A percentile compares a stretch with the other conserved stretches of the same genome.
Evolutionary conservation across 2,888 invertebrate species (phyloP).

Genomic region (Monochamus alternatus): DNA sequence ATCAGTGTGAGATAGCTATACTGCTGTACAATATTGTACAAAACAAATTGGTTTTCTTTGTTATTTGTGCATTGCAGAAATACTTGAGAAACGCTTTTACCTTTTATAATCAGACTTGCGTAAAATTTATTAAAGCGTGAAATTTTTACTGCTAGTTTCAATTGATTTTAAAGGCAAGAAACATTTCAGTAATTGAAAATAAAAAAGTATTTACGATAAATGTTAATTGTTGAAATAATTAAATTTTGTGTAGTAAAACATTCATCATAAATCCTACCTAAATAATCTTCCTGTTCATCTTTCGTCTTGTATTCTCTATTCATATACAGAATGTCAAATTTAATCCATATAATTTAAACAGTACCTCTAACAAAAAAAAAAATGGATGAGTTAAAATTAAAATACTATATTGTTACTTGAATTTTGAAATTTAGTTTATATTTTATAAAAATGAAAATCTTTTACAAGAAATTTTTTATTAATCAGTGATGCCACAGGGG

Average conservation of each 20-base stretch:
- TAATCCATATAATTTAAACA: too few relatives aligned
- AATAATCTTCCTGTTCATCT: background rate
- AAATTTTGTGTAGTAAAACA: too few relatives aligned
- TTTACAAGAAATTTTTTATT: too few relatives aligned
- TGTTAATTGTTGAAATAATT: too few relatives aligned
- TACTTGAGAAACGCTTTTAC: slow-evolving; percentile 29
- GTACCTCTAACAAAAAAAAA: too few relatives aligned
- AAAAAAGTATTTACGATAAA: background rate
- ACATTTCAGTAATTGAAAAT: slow-evolving; percentile 7
- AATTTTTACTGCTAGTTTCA: slow-evolving; percentile 20
- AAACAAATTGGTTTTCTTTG: slow-evolving; percentile 7
- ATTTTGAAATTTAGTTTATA: too few relatives aligned
- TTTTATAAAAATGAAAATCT: too few relatives aligned
- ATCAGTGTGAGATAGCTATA: background rate
- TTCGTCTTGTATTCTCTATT: too few relatives aligned
- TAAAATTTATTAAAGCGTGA: slow-evolving; percentile 28
- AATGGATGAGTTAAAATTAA: too few relatives aligned
- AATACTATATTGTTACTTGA: too few relatives aligned
- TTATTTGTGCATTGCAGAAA: slow-evolving; percentile 15
- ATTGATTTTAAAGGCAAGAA: slow-evolving; percentile 1
- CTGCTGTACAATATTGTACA: background rate
- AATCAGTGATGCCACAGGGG: too few relatives aligned
- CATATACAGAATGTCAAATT: too few relatives aligned
- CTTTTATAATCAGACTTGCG: slow-evolving; percentile 27
- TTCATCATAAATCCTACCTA: background rate